Percentiles rank a stretch among this genome's conserved stretches.
These are phyloP conservation scores for Ormyrus nitidulus DNA, from an alignment of 2,888 invertebrate species.

Conservation along the genomic window DNA sequence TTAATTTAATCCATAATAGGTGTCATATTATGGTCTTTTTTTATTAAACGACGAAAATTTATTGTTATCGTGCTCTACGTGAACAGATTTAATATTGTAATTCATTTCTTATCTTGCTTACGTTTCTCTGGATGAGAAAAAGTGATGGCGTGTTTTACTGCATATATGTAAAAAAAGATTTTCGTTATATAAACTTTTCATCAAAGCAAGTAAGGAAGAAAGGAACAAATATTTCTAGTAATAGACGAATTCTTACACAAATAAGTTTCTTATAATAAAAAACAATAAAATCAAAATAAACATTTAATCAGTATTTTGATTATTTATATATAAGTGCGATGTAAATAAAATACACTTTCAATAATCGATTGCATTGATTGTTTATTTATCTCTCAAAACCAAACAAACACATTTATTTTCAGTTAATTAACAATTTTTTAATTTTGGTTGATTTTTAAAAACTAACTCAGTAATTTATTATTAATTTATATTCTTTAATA, in stretches of 20 bases:
- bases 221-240: conserved; percentile 55
- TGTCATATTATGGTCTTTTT: conserved; percentile 29
- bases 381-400: conserved; percentile 31
- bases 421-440: no score
- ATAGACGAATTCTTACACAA: conserved; percentile 56
- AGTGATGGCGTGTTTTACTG: conserved; percentile 40
- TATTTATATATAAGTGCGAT: conserved; percentile 55
- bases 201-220: conserved; percentile 51
- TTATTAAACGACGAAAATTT: conserved; percentile 15
- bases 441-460: no score
- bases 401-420: no score
- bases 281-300: conserved; percentile 58
- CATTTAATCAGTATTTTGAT: conserved; percentile 56
- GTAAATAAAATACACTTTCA: conserved; percentile 56
- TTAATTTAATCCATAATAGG: conserved; percentile 38
- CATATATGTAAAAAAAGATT: conserved; percentile 53
- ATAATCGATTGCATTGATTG: conserved; percentile 49
- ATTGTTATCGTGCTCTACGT: conserved; percentile 35
- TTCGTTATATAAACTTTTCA: conserved; percentile 51
- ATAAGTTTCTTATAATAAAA: conserved; percentile 58
- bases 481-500: no score
- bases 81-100: conserved; percentile 36
- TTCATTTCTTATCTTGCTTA: conserved; percentile 39
- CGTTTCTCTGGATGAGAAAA: conserved; percentile 14
- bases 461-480: no score